phyloP scores from a whole-genome alignment of 2,888 invertebrate species.

The Erpobdella octoculata region DNA sequence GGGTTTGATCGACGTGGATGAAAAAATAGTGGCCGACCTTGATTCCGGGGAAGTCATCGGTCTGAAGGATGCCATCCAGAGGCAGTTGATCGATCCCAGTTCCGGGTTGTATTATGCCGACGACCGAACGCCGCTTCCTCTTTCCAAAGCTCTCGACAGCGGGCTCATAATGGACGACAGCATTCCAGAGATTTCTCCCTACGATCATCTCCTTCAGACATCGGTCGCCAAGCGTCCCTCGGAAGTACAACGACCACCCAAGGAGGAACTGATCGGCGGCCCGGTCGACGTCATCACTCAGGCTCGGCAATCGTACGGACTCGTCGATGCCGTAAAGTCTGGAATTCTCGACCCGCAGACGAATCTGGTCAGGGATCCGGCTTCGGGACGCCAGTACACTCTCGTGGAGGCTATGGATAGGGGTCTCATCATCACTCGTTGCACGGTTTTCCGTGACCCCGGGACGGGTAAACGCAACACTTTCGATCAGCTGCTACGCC shows the following conservation, averaged over 20 bases:
- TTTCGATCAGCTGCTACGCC: constrained; percentile 70
- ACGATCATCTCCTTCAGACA: background rate
- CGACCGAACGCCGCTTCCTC: constrained; percentile 63
- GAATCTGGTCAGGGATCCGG: constrained; percentile 54
- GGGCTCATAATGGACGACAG: constrained; percentile 61
- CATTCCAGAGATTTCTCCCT: constrained; percentile 4
- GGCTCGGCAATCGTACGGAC: constrained; percentile 18
- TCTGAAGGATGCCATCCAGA: constrained; percentile 84
- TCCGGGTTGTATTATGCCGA: constrained; percentile 61
- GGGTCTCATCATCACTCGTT: constrained; percentile 34
- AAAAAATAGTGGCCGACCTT: constrained; percentile 58
- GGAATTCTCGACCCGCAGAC: constrained; percentile 61
- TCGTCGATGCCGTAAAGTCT: constrained; percentile 62
- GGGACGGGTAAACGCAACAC: constrained; percentile 56
- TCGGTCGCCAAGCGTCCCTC: background rate
- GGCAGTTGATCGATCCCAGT: constrained; percentile 72
- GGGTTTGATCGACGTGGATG: constrained; percentile 60
- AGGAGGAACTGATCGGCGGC: background rate
- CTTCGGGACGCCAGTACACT: constrained; percentile 30
- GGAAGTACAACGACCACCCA: background rate
- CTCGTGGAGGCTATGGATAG: constrained; percentile 60
- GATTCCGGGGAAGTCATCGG: constrained; percentile 68
- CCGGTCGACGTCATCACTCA: constrained; percentile 17
- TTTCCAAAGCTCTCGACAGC: constrained; percentile 75
- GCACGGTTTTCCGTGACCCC: constrained; percentile 35